Evolutionary conservation across 2,797 vertebrate genomes (phyloP), one percentile per base, ranked within the genome.

Genomic region (Centroberyx gerrardi): DNA sequence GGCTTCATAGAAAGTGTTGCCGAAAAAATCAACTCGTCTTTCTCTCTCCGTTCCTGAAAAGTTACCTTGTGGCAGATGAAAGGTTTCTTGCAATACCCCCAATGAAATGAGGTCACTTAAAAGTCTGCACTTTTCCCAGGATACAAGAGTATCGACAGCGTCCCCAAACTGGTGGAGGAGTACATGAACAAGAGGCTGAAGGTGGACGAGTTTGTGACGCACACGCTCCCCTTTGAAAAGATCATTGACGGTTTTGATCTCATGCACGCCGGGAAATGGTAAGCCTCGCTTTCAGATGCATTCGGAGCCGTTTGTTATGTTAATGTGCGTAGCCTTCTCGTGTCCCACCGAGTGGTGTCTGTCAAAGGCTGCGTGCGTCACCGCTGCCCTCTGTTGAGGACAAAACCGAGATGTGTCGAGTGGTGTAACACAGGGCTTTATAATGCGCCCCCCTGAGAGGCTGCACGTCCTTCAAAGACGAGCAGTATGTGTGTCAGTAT

Each of bases 181-280:
- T 97, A 97, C 80, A 95, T 97, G 95, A 93, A 93, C 60, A 96
- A 96, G 84, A 97, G 96, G 86, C 95, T 98, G 46, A 97, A 96
- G 91, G 94, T 97, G 74, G 96, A 97, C 65, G 96, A 97, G 85
- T 97, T 97, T 90, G 94, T 97, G 62, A 96, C 95, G 70, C 93
- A 96, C 74, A 95, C 46, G 0, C 59, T 97, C 46, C 87, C 95
- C 80, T 96, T 96, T 63, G 78, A 90, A 49, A 84, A 95, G 87
- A 94, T 97, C 72, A 96, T 96, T 33, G 90, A 97, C 55, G 95
- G 95, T 38, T 98, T 98, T 89, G 96, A 98, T 64, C 94, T 97
- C 68, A 92, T 97, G 95, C 95, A 95, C 78, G 62, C 89, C 44
- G 96, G 96, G 31, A 94, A 96, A 85, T 83, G 70, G 69, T 83